Evolutionary conservation across 2,888 invertebrate genomes (phyloP).

Genomic region (Perizoma affinitatum): DNA sequence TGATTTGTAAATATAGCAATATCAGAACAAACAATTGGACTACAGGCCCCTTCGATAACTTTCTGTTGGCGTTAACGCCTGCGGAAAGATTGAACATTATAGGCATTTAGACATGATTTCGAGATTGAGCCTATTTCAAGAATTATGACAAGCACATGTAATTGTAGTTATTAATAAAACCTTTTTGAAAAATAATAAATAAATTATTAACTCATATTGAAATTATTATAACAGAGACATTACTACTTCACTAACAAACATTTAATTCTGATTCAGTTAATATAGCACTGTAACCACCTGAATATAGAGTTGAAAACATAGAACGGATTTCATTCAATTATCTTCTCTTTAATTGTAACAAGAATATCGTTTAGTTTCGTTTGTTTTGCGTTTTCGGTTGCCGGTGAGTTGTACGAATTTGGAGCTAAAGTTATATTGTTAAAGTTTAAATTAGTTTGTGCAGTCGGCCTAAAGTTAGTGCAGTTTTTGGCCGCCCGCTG

Average conservation of each 20-base stretch:
- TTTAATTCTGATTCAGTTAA: constrained; percentile 58
- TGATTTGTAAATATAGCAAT: too few species aligned
- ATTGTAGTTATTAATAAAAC: too few species aligned
- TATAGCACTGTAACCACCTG: constrained; percentile 41
- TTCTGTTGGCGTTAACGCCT: too few species aligned
- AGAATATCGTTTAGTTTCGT: constrained; percentile 72
- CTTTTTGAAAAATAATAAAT: constrained; percentile 36
- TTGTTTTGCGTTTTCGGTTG: constrained; percentile 72
- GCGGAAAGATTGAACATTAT: too few species aligned
- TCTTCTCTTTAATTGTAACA: constrained; percentile 74
- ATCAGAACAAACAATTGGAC: too few species aligned
- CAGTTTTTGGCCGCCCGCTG: constrained; percentile 76
- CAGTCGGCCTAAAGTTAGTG: constrained; percentile 53
- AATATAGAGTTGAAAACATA: constrained; percentile 41
- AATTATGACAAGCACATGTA: too few species aligned
- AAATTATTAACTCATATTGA: constrained; percentile 75
- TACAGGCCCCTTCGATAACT: too few species aligned
- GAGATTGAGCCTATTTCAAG: too few species aligned
- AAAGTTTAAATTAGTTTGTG: constrained; percentile 52
- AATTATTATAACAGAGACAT: constrained; percentile 57
- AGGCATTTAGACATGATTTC: too few species aligned
- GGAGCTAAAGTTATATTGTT: constrained; percentile 41
- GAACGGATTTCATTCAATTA: constrained; percentile 54
- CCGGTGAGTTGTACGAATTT: constrained; percentile 40
- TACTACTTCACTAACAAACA: constrained; percentile 62